phyloP scores from a whole-genome alignment of 2,113 vertebrate species.

The Pomatorhinus ruficollis region DNA sequence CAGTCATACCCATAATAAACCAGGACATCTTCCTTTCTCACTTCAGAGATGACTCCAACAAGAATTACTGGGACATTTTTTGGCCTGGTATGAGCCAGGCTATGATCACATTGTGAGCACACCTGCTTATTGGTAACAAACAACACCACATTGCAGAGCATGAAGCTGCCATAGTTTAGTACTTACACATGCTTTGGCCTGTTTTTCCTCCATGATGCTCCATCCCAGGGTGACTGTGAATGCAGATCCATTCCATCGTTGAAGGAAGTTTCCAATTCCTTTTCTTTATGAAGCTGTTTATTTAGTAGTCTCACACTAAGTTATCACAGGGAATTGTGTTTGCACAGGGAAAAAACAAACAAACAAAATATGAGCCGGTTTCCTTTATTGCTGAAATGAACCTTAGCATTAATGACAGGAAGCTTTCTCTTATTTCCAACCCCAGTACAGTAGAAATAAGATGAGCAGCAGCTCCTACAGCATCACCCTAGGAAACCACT shows the following conservation, averaged over 20 bases:
- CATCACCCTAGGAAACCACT: neutral
- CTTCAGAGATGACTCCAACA: neutral
- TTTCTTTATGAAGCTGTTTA: neutral
- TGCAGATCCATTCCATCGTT: neutral
- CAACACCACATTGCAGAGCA: neutral
- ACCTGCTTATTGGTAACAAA: conserved; percentile 21
- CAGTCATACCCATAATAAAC: neutral
- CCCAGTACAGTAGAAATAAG: neutral
- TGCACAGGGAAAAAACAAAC: neutral
- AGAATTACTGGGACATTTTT: neutral
- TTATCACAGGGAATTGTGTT: neutral
- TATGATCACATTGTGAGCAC: neutral
- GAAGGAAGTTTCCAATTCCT: neutral
- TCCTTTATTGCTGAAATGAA: neutral
- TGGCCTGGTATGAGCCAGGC: neutral
- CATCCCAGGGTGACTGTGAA: neutral
- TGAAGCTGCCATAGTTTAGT: neutral
- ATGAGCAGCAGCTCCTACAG: neutral
- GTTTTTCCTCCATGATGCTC: neutral
- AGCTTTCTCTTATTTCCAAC: neutral
- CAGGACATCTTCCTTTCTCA: neutral
- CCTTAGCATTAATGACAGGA: neutral
- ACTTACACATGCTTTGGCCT: neutral
- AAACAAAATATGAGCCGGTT: neutral
- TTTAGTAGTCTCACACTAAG: neutral